Conservation (phyloP, 2,113 vertebrate genomes). For the Pseudopipra pipra region DNA sequence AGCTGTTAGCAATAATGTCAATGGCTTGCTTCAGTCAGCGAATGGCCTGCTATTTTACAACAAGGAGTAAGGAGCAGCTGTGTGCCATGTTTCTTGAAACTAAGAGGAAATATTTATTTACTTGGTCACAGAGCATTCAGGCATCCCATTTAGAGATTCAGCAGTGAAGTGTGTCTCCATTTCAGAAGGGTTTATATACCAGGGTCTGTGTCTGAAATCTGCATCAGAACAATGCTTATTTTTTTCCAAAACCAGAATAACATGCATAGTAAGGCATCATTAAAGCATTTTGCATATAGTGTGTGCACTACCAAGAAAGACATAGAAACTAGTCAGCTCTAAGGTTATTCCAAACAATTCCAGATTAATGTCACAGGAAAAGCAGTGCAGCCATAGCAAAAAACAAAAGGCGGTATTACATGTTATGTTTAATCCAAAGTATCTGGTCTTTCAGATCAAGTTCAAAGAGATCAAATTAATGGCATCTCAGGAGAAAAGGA, state of each 20-base stretch:
- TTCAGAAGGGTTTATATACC: neutral
- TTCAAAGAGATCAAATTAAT: neutral
- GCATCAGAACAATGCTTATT: neutral
- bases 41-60: neutral
- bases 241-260: neutral
- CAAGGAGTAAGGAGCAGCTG: conserved; percentile 34
- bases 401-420: neutral
- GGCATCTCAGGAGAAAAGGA: neutral
- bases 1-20: conserved; percentile 47
- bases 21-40: conserved; percentile 34
- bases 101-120: conserved; percentile 10
- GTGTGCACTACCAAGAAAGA: neutral
- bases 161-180: neutral
- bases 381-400: neutral
- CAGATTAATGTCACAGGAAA: neutral
- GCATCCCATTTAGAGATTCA: neutral
- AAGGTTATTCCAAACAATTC: neutral
- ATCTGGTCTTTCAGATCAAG: neutral
- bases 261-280: neutral
- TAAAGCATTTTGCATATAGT: neutral
- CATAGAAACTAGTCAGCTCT: neutral
- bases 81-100: neutral
- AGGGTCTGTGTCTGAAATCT: neutral
- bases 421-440: neutral
- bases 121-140: neutral